phyloP scores from a whole-genome alignment of 2,888 invertebrate genomes.

The Tridacna crocea region DNA sequence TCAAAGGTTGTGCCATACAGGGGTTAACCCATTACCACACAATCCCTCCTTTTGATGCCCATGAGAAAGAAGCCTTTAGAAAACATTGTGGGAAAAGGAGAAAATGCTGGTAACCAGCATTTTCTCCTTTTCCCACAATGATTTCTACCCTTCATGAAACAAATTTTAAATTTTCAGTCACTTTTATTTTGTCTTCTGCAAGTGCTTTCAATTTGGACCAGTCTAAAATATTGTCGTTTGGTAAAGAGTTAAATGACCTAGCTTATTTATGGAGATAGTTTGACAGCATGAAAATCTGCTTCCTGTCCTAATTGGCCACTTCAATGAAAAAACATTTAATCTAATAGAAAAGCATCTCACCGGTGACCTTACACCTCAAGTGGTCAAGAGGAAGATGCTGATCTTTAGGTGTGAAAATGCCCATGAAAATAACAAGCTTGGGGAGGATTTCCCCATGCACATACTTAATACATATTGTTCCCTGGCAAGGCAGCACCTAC shows the following conservation, averaged over 20 bases:
- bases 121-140: neutral
- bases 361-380: constrained; percentile 4
- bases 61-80: too few relatives aligned
- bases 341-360: constrained; percentile 1
- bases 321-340: constrained; percentile 5
- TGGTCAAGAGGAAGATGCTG: neutral
- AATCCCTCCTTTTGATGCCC: too few relatives aligned
- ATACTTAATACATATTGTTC: too few relatives aligned
- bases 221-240: too few relatives aligned
- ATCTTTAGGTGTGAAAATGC: constrained; percentile 5
- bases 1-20: too few relatives aligned
- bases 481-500: too few relatives aligned
- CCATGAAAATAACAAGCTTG: constrained; percentile 1
- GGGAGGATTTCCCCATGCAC: too few relatives aligned
- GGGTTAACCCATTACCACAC: too few relatives aligned
- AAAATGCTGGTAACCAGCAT: neutral
- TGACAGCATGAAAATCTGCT: constrained; percentile 6
- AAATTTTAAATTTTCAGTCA: too few relatives aligned
- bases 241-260: neutral
- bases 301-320: constrained; percentile 9
- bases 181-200: too few relatives aligned
- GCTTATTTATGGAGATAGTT: constrained; percentile 6
- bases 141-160: too few relatives aligned
- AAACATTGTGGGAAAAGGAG: neutral
- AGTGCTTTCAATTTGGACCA: too few relatives aligned